Evolutionary conservation across 2,888 invertebrate species (phyloP), one percentile per base, ranked within the genome.

Genomic region (Lymantria dispar): DNA sequence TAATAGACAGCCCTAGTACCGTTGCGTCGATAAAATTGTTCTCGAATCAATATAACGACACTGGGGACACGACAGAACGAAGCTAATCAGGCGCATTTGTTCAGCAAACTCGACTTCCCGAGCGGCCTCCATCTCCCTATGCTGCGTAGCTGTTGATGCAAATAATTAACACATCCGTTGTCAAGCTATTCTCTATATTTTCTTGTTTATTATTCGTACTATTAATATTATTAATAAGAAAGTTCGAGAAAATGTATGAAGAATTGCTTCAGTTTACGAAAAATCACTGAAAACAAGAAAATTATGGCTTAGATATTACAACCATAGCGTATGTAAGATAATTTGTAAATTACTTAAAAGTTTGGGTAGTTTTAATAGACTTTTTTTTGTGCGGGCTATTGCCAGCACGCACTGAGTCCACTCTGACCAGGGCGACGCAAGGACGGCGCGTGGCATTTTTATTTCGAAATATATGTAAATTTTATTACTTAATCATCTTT

Each of bases 61-160:
- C 59, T 70, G 46, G 67, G 55, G 60, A 51, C 43, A 48, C 73
- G 78, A 85, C 88, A 87, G 83, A 86, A 85, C 83, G 78, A 60
- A 76, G 74, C 83, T 88, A 87, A 89, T 87, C 87, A 87, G 84
- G 79, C 76, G 80, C 85, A 88, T 87, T 87, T 85, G 87, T 87
- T 84, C 80, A 78, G 79, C 82, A 84, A 83, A 82, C 82, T 78
- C 74, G 59, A 52, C 54, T 68, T 68, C 56, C 70, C 58, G 54
- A 54, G 63, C 62, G 48, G 55, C 60, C 38, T 54, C 64, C 50
- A 63, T 43, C 60, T 56, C 49, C 52, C 54, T 56, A 45, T 44
- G 50, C 58, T 60, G 48, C 64, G 52, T 63, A 67, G 38, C 64
- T 64, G 62, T 64, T 74, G 74, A 74, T 78, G 78, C 78, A 76